Evolutionary conservation across 2,113 vertebrate species (phyloP).

Genomic region (Ictidomys tridecemlineatus): DNA sequence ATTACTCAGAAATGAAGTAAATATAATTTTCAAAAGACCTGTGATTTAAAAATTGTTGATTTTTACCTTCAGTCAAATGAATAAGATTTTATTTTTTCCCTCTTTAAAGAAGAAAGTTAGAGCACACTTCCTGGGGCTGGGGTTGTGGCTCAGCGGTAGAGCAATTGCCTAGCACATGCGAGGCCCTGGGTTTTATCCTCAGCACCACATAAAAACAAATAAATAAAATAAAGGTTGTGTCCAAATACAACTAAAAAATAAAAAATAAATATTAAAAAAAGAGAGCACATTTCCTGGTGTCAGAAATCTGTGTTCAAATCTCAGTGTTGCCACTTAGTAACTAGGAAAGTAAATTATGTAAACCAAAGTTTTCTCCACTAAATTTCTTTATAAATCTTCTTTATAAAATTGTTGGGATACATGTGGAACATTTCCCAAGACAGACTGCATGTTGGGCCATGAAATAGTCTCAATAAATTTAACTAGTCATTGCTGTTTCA

Average conservation of each 20-base stretch:
- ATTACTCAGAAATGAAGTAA: slow-evolving; percentile 50
- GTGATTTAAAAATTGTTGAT: slow-evolving; percentile 22
- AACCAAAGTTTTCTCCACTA: background rate
- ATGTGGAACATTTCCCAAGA: background rate
- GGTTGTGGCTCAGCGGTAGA: too few species aligned
- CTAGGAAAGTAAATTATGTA: background rate
- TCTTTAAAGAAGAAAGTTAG: slow-evolving; percentile 36
- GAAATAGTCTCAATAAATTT: background rate
- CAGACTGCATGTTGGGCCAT: background rate
- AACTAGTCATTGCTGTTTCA: background rate
- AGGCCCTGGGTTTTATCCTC: too few species aligned
- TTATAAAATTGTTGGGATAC: background rate
- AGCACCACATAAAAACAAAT: too few species aligned
- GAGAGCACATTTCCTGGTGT: background rate
- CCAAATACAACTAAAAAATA: too few species aligned
- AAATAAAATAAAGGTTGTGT: too few species aligned
- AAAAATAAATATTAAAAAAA: too few species aligned
- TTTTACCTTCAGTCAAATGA: background rate
- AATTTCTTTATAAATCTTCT: background rate
- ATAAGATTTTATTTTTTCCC: background rate
- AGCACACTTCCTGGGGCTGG: background rate
- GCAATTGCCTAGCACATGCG: too few species aligned
- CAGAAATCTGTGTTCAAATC: slow-evolving; percentile 44
- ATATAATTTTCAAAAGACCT: slow-evolving; percentile 14
- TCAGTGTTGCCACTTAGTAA: slow-evolving; percentile 24